Evolutionary conservation across 2,797 vertebrate genomes (phyloP), one percentile per base, ranked within the genome.

Genomic region (Sparidentex hasta): DNA sequence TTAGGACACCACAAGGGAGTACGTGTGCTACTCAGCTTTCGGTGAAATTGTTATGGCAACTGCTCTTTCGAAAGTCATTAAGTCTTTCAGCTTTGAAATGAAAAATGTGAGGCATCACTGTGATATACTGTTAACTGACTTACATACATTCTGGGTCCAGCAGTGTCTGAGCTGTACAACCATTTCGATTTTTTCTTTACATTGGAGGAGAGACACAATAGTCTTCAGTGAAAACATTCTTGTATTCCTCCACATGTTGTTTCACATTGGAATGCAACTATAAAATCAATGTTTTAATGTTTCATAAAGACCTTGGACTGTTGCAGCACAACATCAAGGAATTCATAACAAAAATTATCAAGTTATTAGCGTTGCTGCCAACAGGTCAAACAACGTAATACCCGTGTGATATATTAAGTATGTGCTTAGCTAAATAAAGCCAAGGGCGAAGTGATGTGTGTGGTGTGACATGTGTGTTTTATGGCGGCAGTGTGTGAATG

Each of bases 401-500:
- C 33, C 74, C 20, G 23, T 18, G 7, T 43, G 9, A 11, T 58
- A 25, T n/a, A 51, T 3, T 4, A 23, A 18, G 20, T 18, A 27
- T 29, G 23, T 52, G 17, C 25, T 33, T 44, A 7, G n/a, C 25
- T 73, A 2, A 62, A 51, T 27, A 48, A 69, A 75, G 29, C 23
- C 17, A 27, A n/a, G 55, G 7, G 18, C 29, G 44, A 65, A 58
- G 52, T 44, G 48, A 18, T 46, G 25, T 62, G 51, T 63, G 33
- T 44, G 12, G 13, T 51, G 47, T 66, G 20, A 20, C 5, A 3
- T 27, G 3, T 8, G 43, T 75, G 41, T 62, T n/a, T 64, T n/a
- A 54, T 46, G 33, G 16, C 59, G 65, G 25, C 65, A 83, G 33
- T 44, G 74, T 74, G 56, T 59, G 44, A 64, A 58, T 76, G 71